Evolutionary conservation across 1,140 invertebrate species (phyloP).

Genomic region (Cotesia chilonis): DNA sequence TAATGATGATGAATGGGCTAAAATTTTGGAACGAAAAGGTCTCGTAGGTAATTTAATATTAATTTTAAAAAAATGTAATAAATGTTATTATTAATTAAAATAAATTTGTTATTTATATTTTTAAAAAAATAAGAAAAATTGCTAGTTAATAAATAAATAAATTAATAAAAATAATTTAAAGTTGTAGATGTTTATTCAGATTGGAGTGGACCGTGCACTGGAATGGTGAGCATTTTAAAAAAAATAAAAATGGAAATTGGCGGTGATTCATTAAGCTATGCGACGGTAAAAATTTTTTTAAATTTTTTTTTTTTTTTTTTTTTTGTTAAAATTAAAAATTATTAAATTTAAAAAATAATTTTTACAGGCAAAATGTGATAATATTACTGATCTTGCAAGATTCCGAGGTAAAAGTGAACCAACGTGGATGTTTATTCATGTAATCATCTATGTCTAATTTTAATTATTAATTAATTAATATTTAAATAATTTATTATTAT

Average conservation of each 20-base stretch:
- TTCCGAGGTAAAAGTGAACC: constrained; percentile 90
- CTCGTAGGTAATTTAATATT: constrained; percentile 73
- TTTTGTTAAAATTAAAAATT: not conserved
- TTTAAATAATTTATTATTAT: constrained; percentile 39
- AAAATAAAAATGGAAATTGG: constrained; percentile 90
- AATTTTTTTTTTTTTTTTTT: no score
- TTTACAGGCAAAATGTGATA: constrained; percentile 83
- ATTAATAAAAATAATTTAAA: constrained; percentile 52
- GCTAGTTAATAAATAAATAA: no score
- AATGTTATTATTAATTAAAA: no score
- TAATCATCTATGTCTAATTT: constrained; percentile 61
- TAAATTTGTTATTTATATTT: no score
- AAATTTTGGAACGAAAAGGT: constrained; percentile 80
- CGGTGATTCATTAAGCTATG: constrained; percentile 82
- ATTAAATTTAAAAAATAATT: constrained; percentile 19
- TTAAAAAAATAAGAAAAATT: no score
- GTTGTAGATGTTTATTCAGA: constrained; percentile 92
- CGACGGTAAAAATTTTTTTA: constrained; percentile 75
- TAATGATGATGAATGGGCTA: constrained; percentile 88
- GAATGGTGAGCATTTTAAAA: constrained; percentile 86
- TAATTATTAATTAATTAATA: constrained; percentile 30
- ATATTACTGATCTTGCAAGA: constrained; percentile 77
- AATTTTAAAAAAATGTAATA: not conserved
- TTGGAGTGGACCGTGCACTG: constrained; percentile 90
- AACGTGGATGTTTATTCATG: constrained; percentile 88